Evolutionary conservation across 2,888 invertebrate species (phyloP).

Genomic region (Trachelus stipa): DNA sequence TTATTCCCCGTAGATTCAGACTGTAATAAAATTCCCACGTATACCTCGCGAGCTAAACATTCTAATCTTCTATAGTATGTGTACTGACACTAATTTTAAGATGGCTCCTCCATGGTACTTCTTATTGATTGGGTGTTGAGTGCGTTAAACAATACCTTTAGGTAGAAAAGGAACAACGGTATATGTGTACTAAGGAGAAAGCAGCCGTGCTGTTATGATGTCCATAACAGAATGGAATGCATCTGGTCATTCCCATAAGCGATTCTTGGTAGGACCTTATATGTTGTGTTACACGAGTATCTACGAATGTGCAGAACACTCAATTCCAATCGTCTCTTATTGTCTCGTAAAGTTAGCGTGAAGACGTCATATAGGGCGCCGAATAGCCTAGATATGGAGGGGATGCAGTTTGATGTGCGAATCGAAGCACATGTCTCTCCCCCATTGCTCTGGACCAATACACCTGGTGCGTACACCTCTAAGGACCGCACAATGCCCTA

Average conservation of each 20-base stretch:
- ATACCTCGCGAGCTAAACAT: neutral
- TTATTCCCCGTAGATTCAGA: neutral
- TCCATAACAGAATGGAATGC: constrained; percentile 28
- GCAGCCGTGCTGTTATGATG: constrained; percentile 34
- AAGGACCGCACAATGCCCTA: constrained; percentile 36
- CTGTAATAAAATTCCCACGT: neutral
- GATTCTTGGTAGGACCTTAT: constrained; percentile 27
- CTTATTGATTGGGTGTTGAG: neutral
- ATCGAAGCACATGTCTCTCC: constrained; percentile 52
- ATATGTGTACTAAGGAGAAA: constrained; percentile 29
- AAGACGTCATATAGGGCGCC: constrained; percentile 4
- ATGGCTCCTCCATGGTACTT: neutral
- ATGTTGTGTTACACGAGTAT: neutral
- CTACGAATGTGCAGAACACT: neutral
- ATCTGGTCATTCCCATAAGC: constrained; percentile 39
- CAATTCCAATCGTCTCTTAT: neutral
- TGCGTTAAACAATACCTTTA: constrained; percentile 8
- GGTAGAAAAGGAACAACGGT: neutral
- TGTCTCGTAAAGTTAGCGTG: neutral
- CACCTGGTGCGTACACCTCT: constrained; percentile 47
- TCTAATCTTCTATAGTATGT: neutral
- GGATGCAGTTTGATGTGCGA: constrained; percentile 50
- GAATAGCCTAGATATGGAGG: constrained; percentile 19
- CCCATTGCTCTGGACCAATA: constrained; percentile 35
- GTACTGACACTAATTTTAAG: neutral